Evolutionary conservation across 2,113 vertebrate species (phyloP).

Genomic region (Herpetotheres cachinnans): DNA sequence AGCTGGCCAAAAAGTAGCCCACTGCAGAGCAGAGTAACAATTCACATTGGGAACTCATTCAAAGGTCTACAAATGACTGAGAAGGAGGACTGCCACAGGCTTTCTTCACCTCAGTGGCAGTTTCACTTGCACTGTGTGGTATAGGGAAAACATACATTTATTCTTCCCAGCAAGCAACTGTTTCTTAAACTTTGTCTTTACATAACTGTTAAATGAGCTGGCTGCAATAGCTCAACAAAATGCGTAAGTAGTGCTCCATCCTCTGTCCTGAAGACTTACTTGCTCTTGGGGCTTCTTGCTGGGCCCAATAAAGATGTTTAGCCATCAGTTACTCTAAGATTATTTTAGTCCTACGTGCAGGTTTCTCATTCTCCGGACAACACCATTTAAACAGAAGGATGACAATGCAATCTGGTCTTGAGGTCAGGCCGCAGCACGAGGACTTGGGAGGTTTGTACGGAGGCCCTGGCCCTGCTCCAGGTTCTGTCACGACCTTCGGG

Average conservation of each 20-base stretch:
- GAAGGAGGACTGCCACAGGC: background rate
- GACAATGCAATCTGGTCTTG: background rate
- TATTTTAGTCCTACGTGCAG: background rate
- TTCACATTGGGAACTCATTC: constrained; percentile 7
- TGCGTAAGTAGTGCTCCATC: background rate
- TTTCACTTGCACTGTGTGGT: background rate
- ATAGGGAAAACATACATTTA: background rate
- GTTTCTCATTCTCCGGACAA: background rate
- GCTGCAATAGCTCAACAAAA: background rate
- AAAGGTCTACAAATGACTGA: background rate
- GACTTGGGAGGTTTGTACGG: rapidly evolving
- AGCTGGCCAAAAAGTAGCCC: constrained; percentile 49
- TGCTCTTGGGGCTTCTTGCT: background rate
- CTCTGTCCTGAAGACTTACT: background rate
- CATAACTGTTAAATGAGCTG: background rate
- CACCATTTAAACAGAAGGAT: background rate
- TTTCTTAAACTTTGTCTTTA: background rate
- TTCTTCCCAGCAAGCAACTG: background rate
- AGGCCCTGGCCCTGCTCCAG: background rate
- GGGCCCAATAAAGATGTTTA: background rate
- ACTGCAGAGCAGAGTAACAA: constrained; percentile 34
- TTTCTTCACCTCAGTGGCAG: constrained; percentile 17
- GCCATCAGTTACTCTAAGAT: background rate
- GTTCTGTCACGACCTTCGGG: background rate
- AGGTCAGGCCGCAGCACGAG: rapidly evolving